Evolutionary conservation across 2,113 vertebrate species (phyloP).

Genomic region (Psilopogon haemacephalus): DNA sequence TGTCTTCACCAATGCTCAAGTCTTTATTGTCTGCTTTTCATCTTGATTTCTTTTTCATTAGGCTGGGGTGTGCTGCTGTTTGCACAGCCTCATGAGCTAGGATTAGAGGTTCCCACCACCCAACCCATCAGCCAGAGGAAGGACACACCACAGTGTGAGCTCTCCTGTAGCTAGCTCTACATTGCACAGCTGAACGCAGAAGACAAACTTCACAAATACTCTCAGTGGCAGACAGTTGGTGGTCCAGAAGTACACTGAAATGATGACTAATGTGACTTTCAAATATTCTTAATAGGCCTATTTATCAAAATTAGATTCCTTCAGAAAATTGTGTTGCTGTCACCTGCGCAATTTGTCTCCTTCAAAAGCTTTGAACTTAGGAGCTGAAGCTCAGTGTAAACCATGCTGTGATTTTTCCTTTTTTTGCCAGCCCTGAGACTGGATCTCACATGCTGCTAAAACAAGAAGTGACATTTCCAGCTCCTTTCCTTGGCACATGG

Average conservation of each 20-base stretch:
- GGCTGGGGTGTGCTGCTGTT: background rate
- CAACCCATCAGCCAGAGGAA: background rate
- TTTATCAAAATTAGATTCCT: background rate
- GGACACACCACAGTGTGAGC: background rate
- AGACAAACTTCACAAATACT: background rate
- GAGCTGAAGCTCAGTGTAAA: background rate
- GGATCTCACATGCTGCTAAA: background rate
- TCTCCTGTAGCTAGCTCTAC: background rate
- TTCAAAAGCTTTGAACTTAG: background rate
- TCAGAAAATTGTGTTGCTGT: background rate
- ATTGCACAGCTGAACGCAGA: background rate
- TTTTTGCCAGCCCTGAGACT: background rate
- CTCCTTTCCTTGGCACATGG: background rate
- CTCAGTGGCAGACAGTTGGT: background rate
- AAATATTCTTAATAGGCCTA: background rate
- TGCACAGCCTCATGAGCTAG: background rate
- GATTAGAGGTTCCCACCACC: background rate
- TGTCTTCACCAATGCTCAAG: background rate
- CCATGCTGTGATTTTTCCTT: fast-evolving
- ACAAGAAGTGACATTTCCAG: background rate
- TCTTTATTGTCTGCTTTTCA: background rate
- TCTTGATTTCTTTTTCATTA: background rate
- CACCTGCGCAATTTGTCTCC: background rate
- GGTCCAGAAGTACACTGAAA: background rate
- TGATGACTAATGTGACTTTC: background rate